Evolutionary conservation across 2,888 invertebrate species (phyloP).

Genomic region (Torymus tubicola): DNA sequence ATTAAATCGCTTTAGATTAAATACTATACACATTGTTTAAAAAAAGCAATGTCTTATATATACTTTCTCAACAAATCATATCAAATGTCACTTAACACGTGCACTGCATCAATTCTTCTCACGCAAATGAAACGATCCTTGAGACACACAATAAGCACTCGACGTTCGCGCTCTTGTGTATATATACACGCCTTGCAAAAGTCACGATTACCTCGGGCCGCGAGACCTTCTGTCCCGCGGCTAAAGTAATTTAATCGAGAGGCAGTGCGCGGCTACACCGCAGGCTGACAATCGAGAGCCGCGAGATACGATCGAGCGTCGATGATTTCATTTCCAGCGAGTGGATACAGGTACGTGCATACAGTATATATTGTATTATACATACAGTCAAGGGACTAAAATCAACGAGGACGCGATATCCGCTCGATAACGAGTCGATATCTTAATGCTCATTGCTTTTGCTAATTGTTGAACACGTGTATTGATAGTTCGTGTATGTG

Average conservation of each 20-base stretch:
- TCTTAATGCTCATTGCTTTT: slow-evolving; percentile 15
- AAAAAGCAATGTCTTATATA: too few species aligned
- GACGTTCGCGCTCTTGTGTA: too few species aligned
- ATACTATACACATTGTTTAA: too few species aligned
- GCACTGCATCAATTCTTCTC: background rate
- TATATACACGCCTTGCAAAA: slow-evolving; percentile 19
- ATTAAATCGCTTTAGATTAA: background rate
- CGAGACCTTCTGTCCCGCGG: slow-evolving; percentile 3
- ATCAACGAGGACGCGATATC: slow-evolving; percentile 9
- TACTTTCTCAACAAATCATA: too few species aligned
- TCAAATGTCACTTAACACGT: too few species aligned
- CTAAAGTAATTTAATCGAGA: slow-evolving; percentile 43
- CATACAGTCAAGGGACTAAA: background rate
- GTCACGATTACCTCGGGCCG: slow-evolving; percentile 14
- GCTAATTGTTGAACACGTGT: slow-evolving; percentile 25
- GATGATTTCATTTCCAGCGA: slow-evolving; percentile 19
- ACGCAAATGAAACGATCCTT: slow-evolving; percentile 14
- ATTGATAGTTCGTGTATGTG: background rate
- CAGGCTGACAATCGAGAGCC: slow-evolving; percentile 34
- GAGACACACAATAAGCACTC: slow-evolving; percentile 15
- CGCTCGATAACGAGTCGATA: slow-evolving; percentile 12
- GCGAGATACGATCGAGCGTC: slow-evolving; percentile 36
- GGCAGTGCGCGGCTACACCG: background rate
- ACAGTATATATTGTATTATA: too few species aligned
- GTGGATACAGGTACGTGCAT: background rate